phyloP scores from a whole-genome alignment of 2,888 invertebrate species.

The Nomada ruficornis region DNA sequence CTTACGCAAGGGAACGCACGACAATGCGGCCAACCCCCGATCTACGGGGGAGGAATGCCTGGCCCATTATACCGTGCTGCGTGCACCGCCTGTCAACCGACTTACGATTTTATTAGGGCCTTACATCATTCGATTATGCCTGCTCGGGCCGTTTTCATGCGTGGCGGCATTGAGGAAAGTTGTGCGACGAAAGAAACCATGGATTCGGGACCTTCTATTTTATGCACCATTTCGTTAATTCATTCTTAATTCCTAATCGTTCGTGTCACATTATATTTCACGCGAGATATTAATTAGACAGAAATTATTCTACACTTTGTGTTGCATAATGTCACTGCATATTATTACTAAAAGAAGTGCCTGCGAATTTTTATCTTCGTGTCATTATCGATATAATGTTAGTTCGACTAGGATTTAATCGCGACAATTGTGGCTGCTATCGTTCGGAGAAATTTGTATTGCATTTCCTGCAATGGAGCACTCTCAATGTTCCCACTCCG shows the following conservation, averaged over 20 bases:
- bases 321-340: background rate
- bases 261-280: background rate
- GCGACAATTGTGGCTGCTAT: too few relatives aligned
- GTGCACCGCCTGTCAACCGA: slow-evolving; percentile 80
- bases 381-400: too few relatives aligned
- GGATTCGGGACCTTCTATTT: slow-evolving; percentile 22
- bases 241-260: background rate
- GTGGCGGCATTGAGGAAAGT: slow-evolving; percentile 13
- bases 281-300: background rate
- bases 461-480: too few relatives aligned
- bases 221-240: background rate
- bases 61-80: slow-evolving; percentile 70
- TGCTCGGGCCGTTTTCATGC: slow-evolving; percentile 64
- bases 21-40: slow-evolving; percentile 76
- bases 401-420: too few relatives aligned
- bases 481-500: too few relatives aligned
- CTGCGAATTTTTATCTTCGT: too few relatives aligned
- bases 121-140: slow-evolving; percentile 82
- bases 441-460: too few relatives aligned
- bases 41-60: slow-evolving; percentile 79
- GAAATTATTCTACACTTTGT: background rate
- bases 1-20: slow-evolving; percentile 75
- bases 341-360: too few relatives aligned
- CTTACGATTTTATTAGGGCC: slow-evolving; percentile 84
- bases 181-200: slow-evolving; percentile 20